phyloP scores from a whole-genome alignment of 2,888 invertebrate genomes.

The Synergus itoensis region DNA sequence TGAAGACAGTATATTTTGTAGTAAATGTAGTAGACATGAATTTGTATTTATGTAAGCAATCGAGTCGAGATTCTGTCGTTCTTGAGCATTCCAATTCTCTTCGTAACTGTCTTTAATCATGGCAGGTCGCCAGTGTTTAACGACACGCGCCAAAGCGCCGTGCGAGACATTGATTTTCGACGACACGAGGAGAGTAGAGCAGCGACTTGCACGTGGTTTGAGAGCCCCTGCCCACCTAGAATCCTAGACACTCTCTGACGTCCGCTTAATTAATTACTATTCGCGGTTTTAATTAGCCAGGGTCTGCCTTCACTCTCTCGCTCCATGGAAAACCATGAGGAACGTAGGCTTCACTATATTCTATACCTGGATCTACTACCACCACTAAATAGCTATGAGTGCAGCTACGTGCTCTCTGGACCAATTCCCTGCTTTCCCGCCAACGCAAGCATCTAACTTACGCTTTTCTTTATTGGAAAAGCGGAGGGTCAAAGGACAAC shows the following conservation, averaged over 20 bases:
- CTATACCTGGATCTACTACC: slow-evolving; percentile 11
- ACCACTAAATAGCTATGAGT: neutral
- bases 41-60: slow-evolving; percentile 19
- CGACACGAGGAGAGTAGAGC: neutral
- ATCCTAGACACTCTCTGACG: slow-evolving; percentile 75
- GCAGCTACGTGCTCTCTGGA: neutral
- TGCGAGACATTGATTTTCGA: slow-evolving; percentile 51
- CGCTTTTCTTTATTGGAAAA: slow-evolving; percentile 1
- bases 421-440: slow-evolving; percentile 10
- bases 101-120: slow-evolving; percentile 39
- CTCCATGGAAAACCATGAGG: slow-evolving; percentile 67
- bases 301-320: slow-evolving; percentile 54
- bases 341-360: slow-evolving; percentile 50
- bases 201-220: slow-evolving; percentile 55
- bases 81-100: slow-evolving; percentile 38
- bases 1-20: neutral
- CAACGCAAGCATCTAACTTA: neutral
- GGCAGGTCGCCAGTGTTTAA: slow-evolving; percentile 37
- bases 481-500: too few species aligned
- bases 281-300: slow-evolving; percentile 77
- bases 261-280: slow-evolving; percentile 78
- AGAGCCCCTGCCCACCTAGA: slow-evolving; percentile 73
- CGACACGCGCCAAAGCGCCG: slow-evolving; percentile 25
- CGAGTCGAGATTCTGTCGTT: slow-evolving; percentile 12
- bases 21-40: neutral